Percentiles rank a stretch among this genome's conserved stretches.
Evolutionary conservation across 2,797 vertebrate genomes (phyloP).

Genomic region (Myotis pilosus): DNA sequence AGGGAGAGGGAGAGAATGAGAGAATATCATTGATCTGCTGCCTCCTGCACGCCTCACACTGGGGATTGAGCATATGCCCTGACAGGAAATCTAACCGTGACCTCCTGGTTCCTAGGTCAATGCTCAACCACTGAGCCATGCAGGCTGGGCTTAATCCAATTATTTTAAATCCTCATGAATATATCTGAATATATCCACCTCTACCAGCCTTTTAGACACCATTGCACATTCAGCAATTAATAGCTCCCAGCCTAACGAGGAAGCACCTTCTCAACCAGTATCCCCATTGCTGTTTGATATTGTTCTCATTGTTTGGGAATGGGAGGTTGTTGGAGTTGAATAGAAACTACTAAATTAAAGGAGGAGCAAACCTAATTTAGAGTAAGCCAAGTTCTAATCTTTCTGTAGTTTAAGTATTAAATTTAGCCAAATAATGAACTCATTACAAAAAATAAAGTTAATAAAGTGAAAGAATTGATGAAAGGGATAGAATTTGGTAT

Average conservation of each 20-base stretch:
- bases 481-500: neutral
- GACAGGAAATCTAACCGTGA: neutral
- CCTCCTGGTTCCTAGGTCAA: neutral
- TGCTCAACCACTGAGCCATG: neutral
- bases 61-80: no score
- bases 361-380: neutral
- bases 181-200: neutral
- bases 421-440: slow-evolving; percentile 12
- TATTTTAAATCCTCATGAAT: neutral
- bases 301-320: neutral
- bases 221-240: neutral
- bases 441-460: slow-evolving; percentile 22
- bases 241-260: neutral
- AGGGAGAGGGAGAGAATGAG: neutral
- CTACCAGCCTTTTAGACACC: neutral
- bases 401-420: slow-evolving; percentile 35
- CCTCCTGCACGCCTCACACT: no score
- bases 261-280: neutral
- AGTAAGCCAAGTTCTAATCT: neutral
- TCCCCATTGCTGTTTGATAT: neutral
- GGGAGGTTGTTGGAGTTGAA: neutral
- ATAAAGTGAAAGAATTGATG: neutral
- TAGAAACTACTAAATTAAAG: neutral
- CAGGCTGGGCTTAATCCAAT: neutral
- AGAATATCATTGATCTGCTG: neutral